Percentiles rank a stretch among this genome's conserved stretches.
phyloP scores from a whole-genome alignment of 2,888 invertebrate genomes.

The Salpingus planirostris region DNA sequence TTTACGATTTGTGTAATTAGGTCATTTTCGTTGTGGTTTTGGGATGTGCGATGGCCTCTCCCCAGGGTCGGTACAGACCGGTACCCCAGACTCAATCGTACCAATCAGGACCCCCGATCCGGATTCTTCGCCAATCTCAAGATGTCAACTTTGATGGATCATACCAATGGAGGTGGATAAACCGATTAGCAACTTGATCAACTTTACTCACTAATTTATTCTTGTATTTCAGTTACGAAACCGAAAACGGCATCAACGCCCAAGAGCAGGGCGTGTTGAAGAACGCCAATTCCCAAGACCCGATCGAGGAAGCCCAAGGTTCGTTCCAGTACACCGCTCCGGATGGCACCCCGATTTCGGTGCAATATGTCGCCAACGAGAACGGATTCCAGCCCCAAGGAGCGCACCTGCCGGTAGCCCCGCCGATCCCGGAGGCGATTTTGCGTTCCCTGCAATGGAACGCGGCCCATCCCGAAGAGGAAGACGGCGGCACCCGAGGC shows the following conservation, averaged over 20 bases:
- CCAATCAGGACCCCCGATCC: no score
- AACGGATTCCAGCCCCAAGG: no score
- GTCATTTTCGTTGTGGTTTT: no score
- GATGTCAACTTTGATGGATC: slow-evolving; percentile 44
- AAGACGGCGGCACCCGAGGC: no score
- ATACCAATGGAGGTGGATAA: slow-evolving; percentile 46
- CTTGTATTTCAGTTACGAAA: slow-evolving; percentile 40
- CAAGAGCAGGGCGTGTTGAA: slow-evolving; percentile 37
- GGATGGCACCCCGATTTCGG: slow-evolving; percentile 51
- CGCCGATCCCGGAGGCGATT: slow-evolving; percentile 60
- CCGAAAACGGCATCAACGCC: slow-evolving; percentile 47
- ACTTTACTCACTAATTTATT: slow-evolving; percentile 1
- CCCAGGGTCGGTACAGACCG: no score
- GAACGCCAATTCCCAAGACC: slow-evolving; percentile 43
- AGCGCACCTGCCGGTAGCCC: slow-evolving; percentile 61
- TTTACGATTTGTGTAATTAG: no score
- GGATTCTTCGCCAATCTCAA: slow-evolving; percentile 38
- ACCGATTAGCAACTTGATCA: no score
- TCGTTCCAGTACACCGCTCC: slow-evolving; percentile 49
- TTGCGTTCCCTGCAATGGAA: slow-evolving; percentile 56
- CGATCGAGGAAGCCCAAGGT: slow-evolving; percentile 45
- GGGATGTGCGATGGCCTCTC: no score
- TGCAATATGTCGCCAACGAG: slow-evolving; percentile 52
- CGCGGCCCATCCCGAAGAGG: slow-evolving; percentile 52
- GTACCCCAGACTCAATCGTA: no score